Evolutionary conservation across 2,113 vertebrate species (phyloP), one percentile per base, ranked within the genome.

Genomic region (Protobothrops flavoviridis): DNA sequence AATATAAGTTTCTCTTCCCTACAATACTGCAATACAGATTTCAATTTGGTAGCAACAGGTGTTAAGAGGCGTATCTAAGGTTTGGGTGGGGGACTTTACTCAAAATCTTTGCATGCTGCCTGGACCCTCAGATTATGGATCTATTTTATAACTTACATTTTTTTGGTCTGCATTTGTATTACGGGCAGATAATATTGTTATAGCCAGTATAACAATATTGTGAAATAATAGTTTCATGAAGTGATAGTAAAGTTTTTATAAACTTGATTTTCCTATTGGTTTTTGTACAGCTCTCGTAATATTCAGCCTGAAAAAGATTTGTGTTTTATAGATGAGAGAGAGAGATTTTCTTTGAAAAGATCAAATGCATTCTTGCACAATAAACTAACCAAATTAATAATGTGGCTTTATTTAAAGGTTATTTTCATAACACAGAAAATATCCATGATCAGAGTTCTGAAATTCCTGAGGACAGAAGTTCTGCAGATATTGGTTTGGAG

Each of bases 401-500:
- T 95, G 74, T 92, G 93, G 93, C 90, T 29, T 50, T 61, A 29
- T 95, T 56, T 50, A 39, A 50, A 98, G 98, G 97, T 53, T 97
- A 97, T 90, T 97, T 97, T 94, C 89, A 92, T 94, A 96, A 88
- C 94, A 59, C 95, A 91, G 97, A 96, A 94, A 97, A 94, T 94
- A 97, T 95, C 94, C 96, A 96, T 20, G 97, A 97, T 94, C 96
- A 95, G 85, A 97, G 96, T 94, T 93, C 95, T 91, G 97, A 97
- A 95, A 92, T 91, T 95, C 93, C 95, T 0, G 97, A 98, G 93
- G 97, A 97, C 87, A 97, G 97, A 96, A 96, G 96, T 94, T 94
- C 97, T 33, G 91, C 94, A 95, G 97, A 98, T 93, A 96, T 97
- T 93, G 97, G 96, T 95, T 94, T 96, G 93, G 98, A 98, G 90